A percentile compares a stretch with the other conserved stretches of the same genome.
phyloP scores from a whole-genome alignment of 2,113 vertebrate genomes.

The Barbus barbus region DNA sequence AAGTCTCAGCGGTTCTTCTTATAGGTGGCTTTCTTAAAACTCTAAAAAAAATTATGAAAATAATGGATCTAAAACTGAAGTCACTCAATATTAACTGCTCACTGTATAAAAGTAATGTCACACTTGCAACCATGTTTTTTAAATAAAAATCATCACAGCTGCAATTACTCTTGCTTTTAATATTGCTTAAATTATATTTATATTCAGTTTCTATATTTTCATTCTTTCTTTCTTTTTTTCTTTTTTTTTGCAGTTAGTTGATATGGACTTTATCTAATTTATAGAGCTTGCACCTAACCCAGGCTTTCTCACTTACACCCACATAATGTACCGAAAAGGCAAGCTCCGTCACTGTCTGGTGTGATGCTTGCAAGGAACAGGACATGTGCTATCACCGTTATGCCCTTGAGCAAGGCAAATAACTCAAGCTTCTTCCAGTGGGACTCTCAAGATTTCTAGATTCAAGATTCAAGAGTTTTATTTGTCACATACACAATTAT shows the following conservation, averaged over 20 bases:
- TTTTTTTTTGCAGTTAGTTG: background rate
- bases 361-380: background rate
- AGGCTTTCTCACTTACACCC: slow-evolving; percentile 28
- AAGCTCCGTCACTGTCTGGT: background rate
- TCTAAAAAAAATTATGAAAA: no score
- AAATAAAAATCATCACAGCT: background rate
- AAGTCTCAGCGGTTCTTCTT: background rate
- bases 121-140: no score
- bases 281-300: slow-evolving; percentile 19
- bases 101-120: no score
- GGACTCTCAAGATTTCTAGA: no score
- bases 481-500: no score
- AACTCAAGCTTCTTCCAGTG: background rate
- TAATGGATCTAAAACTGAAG: no score
- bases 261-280: background rate
- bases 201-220: background rate
- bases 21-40: background rate
- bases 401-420: background rate
- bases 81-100: no score
- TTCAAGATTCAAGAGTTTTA: no score
- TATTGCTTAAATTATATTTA: background rate
- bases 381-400: background rate
- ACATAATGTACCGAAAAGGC: slow-evolving; percentile 11
- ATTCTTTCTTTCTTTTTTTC: background rate
- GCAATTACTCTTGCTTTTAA: background rate